These are phyloP conservation scores for Poeciliopsis paucimaculata DNA, from an alignment of 2,797 vertebrate genomes.

Conservation along the genomic window DNA sequence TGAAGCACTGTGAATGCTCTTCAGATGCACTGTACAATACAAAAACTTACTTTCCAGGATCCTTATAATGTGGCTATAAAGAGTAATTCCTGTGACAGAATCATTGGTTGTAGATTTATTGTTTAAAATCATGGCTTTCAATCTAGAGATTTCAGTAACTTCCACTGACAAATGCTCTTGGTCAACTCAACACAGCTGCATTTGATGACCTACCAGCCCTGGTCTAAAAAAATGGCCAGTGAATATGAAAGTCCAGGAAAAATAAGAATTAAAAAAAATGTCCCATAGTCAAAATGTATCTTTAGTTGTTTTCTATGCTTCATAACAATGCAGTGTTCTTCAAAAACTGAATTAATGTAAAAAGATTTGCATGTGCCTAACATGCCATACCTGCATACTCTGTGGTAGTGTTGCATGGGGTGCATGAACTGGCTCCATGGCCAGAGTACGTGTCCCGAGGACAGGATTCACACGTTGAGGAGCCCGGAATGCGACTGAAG, in stretches of 20 bases:
- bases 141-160: neutral
- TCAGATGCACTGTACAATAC: neutral
- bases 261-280: neutral
- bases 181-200: neutral
- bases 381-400: constrained; percentile 87
- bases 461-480: constrained; percentile 87
- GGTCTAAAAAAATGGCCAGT: neutral
- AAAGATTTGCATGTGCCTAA: neutral
- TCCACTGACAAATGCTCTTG: neutral
- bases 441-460: constrained; percentile 90
- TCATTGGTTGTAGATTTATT: neutral
- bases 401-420: constrained; percentile 82
- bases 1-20: neutral
- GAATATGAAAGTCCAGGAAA: neutral
- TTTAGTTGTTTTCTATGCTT: constrained; percentile 2
- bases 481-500: constrained; percentile 87
- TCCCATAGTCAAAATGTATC: neutral
- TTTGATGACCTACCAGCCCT: neutral
- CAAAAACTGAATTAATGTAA: neutral
- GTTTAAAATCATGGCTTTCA: neutral
- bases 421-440: constrained; percentile 92
- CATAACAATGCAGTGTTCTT: constrained; percentile 4
- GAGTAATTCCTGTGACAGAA: neutral
- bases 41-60: neutral
- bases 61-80: neutral